A percentile compares a stretch with the other conserved stretches of the same genome.
These are phyloP conservation scores for Semotilus atromaculatus DNA, from an alignment of 2,797 vertebrate genomes.

Conservation along the genomic window DNA sequence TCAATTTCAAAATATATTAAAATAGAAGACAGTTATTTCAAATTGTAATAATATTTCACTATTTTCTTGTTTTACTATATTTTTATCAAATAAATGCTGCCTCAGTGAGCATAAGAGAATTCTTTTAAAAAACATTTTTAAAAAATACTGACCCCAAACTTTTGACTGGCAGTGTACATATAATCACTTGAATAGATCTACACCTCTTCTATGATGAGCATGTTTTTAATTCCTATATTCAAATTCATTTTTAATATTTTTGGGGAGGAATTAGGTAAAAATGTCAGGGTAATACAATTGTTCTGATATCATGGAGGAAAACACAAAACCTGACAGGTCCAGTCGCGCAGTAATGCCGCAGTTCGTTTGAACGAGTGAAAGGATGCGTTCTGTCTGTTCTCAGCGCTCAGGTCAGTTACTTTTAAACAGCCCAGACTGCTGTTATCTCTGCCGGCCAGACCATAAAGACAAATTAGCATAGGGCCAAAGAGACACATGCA, in stretches of 20 bases:
- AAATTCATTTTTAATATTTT: not conserved
- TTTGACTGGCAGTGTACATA: not conserved
- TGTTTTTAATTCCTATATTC: not conserved
- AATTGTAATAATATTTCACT: not conserved
- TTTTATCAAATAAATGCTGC: not conserved
- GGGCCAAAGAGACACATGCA: slow-evolving; percentile 32
- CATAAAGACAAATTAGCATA: slow-evolving; percentile 52
- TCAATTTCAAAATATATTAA: not conserved
- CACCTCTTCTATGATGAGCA: not conserved
- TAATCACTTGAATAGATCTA: not conserved
- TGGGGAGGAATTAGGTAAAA: not conserved
- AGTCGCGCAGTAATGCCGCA: not conserved
- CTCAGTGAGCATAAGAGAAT: not conserved
- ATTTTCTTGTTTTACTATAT: not conserved
- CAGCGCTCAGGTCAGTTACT: slow-evolving; percentile 31
- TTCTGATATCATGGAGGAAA: not conserved
- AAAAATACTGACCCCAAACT: not conserved
- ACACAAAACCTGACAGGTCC: not conserved
- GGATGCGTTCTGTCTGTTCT: slow-evolving; percentile 18
- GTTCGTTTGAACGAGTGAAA: slow-evolving; percentile 1
- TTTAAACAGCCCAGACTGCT: slow-evolving; percentile 14
- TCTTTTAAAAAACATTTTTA: not conserved
- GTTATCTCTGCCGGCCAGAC: slow-evolving; percentile 46
- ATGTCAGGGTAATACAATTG: not conserved
- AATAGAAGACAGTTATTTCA: not conserved